Conservation (phyloP, 1,140 invertebrate species). For the Stenopsyche tienmushanensis region DNA sequence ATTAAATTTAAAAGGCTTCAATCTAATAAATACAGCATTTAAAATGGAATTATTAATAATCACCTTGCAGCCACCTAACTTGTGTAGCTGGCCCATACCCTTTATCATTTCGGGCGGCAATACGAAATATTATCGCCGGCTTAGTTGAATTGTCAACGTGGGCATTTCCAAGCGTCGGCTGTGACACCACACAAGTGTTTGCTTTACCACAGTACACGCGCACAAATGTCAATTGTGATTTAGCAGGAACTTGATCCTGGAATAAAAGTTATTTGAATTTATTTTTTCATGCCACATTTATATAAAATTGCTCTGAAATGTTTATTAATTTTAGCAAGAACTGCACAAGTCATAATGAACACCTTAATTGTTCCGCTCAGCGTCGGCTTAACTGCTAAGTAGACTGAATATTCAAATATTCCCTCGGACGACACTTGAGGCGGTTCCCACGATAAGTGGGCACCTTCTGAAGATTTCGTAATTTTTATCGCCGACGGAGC, state of each 20-base stretch:
- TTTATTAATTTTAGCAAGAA: neutral
- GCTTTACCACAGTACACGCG: conserved; percentile 95
- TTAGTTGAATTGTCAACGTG: conserved; percentile 96
- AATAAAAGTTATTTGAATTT: too few relatives aligned
- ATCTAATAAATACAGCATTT: too few relatives aligned
- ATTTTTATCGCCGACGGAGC: conserved; percentile 98
- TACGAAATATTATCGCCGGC: conserved; percentile 98
- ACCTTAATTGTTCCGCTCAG: conserved; percentile 31
- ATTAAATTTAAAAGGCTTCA: neutral
- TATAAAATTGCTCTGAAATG: neutral
- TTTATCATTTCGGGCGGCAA: conserved; percentile 97
- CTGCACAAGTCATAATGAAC: neutral
- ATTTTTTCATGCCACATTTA: too few relatives aligned
- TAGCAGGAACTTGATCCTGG: conserved; percentile 55
- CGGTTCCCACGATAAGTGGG: conserved; percentile 96
- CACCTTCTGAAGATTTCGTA: conserved; percentile 92
- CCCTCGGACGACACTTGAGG: conserved; percentile 86
- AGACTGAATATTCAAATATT: conserved; percentile 98
- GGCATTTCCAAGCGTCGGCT: conserved; percentile 81
- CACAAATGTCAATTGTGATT: conserved; percentile 88
- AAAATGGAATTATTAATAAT: conserved; percentile 37
- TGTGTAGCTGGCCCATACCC: conserved; percentile 99
- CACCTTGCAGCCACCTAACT: conserved; percentile 98
- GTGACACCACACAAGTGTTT: conserved; percentile 89
- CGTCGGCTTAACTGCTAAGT: conserved; percentile 87